A percentile compares a stretch with the other conserved stretches of the same genome.
Conservation (phyloP, 2,797 vertebrate species). For the Crocodylus rhombifer region DNA sequence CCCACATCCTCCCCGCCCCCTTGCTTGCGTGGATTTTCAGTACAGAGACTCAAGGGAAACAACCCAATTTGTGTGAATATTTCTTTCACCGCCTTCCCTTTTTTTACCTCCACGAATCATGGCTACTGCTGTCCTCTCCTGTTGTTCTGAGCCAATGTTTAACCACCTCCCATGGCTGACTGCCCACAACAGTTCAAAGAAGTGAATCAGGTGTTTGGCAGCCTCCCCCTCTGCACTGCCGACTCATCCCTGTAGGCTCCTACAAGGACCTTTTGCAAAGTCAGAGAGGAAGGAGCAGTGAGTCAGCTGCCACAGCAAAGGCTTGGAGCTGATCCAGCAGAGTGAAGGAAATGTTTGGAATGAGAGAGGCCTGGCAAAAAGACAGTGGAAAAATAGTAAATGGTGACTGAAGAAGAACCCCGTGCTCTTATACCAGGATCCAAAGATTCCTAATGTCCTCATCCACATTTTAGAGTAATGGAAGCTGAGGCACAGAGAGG, state of each 20-base stretch:
- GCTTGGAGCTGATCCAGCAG: background rate
- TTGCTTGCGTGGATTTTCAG: background rate
- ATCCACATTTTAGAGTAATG: background rate
- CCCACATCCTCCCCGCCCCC: background rate
- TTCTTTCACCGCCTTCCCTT: background rate
- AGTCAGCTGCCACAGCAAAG: background rate
- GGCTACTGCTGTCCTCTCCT: background rate
- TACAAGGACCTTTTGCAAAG: background rate
- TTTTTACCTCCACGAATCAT: background rate
- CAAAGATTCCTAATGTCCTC: background rate
- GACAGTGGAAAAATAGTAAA: background rate
- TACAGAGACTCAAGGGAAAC: background rate
- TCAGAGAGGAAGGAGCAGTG: background rate
- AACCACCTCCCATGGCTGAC: background rate
- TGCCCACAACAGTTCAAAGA: background rate
- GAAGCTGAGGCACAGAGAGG: no score
- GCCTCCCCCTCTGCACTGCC: background rate
- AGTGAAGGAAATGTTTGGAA: no score
- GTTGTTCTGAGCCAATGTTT: background rate
- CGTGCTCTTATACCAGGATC: background rate
- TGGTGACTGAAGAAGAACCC: background rate
- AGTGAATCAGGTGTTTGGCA: background rate
- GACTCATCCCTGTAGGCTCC: background rate
- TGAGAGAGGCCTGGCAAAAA: background rate
- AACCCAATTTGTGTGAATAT: background rate